phyloP scores from a whole-genome alignment of 2,113 vertebrate species.

The Psilopogon haemacephalus region DNA sequence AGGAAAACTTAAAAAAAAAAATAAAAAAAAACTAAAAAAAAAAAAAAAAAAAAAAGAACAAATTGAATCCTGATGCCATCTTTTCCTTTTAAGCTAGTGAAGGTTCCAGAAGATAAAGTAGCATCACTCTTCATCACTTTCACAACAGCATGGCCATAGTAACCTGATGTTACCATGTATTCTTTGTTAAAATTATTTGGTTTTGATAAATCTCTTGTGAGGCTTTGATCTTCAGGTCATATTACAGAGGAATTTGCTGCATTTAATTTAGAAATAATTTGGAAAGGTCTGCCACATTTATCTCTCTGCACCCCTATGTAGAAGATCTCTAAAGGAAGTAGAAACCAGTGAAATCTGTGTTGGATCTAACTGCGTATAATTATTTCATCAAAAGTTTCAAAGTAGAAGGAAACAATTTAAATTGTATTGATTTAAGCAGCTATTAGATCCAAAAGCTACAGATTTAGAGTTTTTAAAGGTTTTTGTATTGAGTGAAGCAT shows the following conservation, averaged over 20 bases:
- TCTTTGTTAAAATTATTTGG: conserved; percentile 35
- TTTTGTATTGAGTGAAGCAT: neutral
- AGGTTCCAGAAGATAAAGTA: conserved; percentile 13
- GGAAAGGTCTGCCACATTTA: neutral
- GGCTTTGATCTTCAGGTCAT: conserved; percentile 54
- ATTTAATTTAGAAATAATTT: conserved; percentile 53
- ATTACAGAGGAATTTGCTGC: conserved; percentile 48
- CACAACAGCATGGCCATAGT: neutral
- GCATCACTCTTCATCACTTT: neutral
- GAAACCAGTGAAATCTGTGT: neutral
- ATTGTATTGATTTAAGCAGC: neutral
- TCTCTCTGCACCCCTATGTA: neutral
- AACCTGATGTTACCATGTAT: conserved; percentile 6
- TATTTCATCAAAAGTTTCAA: neutral
- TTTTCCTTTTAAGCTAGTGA: conserved; percentile 4
- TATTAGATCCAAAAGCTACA: neutral
- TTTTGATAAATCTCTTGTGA: conserved; percentile 53
- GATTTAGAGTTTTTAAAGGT: neutral
- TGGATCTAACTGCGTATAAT: neutral
- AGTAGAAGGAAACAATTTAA: neutral
- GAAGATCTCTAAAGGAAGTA: neutral
- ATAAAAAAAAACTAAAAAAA: too few species aligned
- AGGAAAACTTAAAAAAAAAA: neutral
- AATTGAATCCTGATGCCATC: conserved; percentile 66
- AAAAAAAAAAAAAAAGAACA: conserved; percentile 13